A percentile compares a stretch with the other conserved stretches of the same genome.
Evolutionary conservation across 1,140 invertebrate genomes (phyloP).

Genomic region (Zaprionus ghesquierei): DNA sequence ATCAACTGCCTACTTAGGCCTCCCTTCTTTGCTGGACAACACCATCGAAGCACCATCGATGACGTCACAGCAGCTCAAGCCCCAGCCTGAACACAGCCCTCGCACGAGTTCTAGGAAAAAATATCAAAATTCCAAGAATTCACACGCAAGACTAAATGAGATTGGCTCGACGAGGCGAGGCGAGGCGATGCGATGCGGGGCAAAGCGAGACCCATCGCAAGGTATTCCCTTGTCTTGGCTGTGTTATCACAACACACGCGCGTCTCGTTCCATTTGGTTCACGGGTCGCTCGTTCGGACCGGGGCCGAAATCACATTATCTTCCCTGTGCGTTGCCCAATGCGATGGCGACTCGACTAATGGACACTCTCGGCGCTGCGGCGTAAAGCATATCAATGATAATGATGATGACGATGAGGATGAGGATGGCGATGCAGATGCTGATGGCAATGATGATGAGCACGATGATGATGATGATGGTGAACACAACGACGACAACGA

Average conservation of each 20-base stretch:
- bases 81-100: background rate
- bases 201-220: conserved; percentile 37
- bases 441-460: conserved; percentile 36
- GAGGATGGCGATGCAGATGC: conserved; percentile 45
- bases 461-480: conserved; percentile 26
- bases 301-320: conserved; percentile 73
- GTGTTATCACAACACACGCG: conserved; percentile 75
- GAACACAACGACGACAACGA: conserved; percentile 35
- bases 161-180: conserved; percentile 40
- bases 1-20: background rate
- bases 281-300: conserved; percentile 28
- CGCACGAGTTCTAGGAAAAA: conserved; percentile 76
- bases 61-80: conserved; percentile 50
- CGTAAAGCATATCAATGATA: conserved; percentile 75
- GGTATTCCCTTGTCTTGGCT: conserved; percentile 78
- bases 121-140: conserved; percentile 81
- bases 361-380: conserved; percentile 64
- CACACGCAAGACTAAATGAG: conserved; percentile 77
- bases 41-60: background rate
- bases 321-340: conserved; percentile 49
- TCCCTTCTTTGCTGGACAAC: background rate
- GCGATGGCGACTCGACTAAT: conserved; percentile 72
- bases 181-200: background rate
- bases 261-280: conserved; percentile 74
- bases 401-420: conserved; percentile 36